Evolutionary conservation across 2,888 invertebrate species (phyloP), one percentile per base, ranked within the genome.

Genomic region (Macrophya annulata): DNA sequence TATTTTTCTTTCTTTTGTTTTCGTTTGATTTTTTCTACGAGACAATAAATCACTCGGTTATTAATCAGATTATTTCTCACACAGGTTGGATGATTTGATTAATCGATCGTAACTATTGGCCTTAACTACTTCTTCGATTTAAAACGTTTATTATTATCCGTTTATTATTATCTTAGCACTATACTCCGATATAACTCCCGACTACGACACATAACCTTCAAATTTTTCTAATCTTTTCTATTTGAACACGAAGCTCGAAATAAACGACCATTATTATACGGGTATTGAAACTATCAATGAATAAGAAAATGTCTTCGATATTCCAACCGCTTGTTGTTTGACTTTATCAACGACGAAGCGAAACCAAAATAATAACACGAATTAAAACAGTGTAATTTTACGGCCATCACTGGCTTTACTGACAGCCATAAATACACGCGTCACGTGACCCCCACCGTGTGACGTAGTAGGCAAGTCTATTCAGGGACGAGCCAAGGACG

Each of bases 111-210:
- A 55, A 21, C 8, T 68, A 5, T 68, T 37, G 37, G 31, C 37
- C 25, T 25, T 37, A 21, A 9, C 37, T 21, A 31, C 4, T 77
- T 55, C 17, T 55, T 77, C 31, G 21, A 62, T 62, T 25, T 3
- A 55, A 31, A 77, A 77, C n/a, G 74, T 74, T 77, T 77, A 77
- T 77, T 55, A 77, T 77, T 77, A 77, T 55, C 25, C 40, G 77
- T 55, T 31, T 51, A 77, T 55, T 77, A 55, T 77, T 74, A 74
- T 74, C 74, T 21, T 45, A 74, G 25, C 21, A 40, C 71, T 40
- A n/a, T 43, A 45, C 74, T 74, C 25, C 25, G 25, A 74, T 74
- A 25, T 74, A 37, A 37, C 37, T 37, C 43, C 9, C 62, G 17
- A n/a, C 37, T 51, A 21, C 31, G 51, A 55, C 55, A 45, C 55